Conservation (phyloP, 2,888 invertebrate genomes). For the Panzeria rudis region DNA sequence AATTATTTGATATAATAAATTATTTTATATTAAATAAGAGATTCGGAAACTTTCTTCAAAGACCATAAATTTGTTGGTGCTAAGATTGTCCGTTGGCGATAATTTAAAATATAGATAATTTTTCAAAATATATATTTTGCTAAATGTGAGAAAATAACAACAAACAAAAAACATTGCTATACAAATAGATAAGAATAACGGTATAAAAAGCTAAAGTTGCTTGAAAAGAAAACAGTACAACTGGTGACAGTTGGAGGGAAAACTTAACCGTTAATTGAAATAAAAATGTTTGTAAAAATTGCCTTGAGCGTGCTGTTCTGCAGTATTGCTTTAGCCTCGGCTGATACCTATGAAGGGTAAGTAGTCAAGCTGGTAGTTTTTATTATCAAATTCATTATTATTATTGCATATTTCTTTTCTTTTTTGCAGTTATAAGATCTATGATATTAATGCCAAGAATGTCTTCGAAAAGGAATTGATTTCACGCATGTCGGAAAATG, state of each 20-base stretch:
- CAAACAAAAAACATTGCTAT: not conserved
- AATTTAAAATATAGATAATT: slow-evolving; percentile 29
- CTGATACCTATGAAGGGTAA: slow-evolving; percentile 68
- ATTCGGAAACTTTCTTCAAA: not conserved
- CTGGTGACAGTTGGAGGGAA: slow-evolving; percentile 26
- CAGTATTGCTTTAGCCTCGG: slow-evolving; percentile 50
- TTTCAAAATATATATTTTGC: not conserved
- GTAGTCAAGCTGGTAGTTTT: not conserved
- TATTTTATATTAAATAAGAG: not conserved
- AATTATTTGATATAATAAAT: not conserved
- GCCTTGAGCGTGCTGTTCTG: slow-evolving; percentile 62
- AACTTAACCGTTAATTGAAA: not conserved
- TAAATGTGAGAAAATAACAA: not conserved
- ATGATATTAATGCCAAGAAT: slow-evolving; percentile 77
- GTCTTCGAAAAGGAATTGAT: slow-evolving; percentile 77
- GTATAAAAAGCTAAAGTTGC: slow-evolving; percentile 55
- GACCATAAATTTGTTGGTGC: slow-evolving; percentile 37
- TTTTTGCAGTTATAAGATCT: slow-evolving; percentile 79
- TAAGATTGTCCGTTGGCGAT: slow-evolving; percentile 21
- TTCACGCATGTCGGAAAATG: slow-evolving; percentile 75
- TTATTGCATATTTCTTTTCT: not conserved
- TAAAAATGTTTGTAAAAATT: slow-evolving; percentile 68
- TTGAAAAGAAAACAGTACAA: slow-evolving; percentile 23
- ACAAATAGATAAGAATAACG: slow-evolving; percentile 40
- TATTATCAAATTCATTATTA: not conserved